Conservation (phyloP, 2,888 invertebrate species). For the Athalia cordata region DNA sequence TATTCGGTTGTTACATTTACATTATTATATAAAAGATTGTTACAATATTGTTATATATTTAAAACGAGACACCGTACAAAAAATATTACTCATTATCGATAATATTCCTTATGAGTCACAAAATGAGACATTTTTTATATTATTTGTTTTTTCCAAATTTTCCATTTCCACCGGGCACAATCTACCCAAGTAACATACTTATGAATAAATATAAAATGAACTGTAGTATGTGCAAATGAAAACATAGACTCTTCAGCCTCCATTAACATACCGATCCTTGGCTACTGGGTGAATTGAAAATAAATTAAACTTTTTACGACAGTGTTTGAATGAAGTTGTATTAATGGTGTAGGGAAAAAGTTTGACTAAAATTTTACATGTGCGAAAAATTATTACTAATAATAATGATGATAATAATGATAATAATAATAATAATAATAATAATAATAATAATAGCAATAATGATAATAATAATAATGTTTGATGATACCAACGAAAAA, state of each 20-base stretch:
- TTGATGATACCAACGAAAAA: neutral
- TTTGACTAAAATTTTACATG: neutral
- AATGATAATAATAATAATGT: neutral
- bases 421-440: slow-evolving; percentile 1
- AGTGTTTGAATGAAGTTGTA: neutral
- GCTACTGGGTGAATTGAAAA: slow-evolving; percentile 5
- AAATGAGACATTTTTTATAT: neutral
- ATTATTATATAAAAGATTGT: slow-evolving; percentile 32
- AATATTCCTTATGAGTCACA: slow-evolving; percentile 20
- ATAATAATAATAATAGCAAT: neutral
- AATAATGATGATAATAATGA: neutral
- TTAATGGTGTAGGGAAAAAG: neutral
- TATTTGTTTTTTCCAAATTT: slow-evolving; percentile 15
- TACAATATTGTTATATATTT: slow-evolving; percentile 21
- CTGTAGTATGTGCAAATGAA: neutral
- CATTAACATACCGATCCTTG: slow-evolving; percentile 11
- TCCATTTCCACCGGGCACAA: neutral
- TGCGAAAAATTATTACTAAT: neutral
- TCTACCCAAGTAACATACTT: slow-evolving; percentile 5
- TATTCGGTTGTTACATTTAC: slow-evolving; percentile 19
- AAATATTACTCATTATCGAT: slow-evolving; percentile 24
- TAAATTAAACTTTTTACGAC: slow-evolving; percentile 4
- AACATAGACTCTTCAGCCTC: slow-evolving; percentile 16
- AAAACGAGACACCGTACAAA: slow-evolving; percentile 36
- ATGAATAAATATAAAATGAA: slow-evolving; percentile 10